Conservation (phyloP, 2,113 vertebrate genomes). For the Amazona vittata region DNA sequence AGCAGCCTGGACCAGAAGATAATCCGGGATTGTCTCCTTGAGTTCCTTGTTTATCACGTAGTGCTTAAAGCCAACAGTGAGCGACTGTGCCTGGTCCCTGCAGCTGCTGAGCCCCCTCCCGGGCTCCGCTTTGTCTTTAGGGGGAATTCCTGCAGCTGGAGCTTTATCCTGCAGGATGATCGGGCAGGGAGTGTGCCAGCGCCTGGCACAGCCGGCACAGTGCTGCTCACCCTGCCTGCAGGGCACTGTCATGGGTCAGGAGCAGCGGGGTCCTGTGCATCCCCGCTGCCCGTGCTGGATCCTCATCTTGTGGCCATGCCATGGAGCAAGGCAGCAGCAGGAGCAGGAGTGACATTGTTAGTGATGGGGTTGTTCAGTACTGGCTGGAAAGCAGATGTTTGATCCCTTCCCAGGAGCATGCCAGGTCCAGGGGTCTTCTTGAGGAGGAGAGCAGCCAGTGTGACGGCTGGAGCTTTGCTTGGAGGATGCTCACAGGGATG, state of each 20-base stretch:
- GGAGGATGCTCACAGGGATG: accelerated
- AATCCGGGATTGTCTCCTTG: constrained; percentile 45
- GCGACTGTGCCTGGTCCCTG: neutral
- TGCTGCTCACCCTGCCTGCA: neutral
- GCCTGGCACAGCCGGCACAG: neutral
- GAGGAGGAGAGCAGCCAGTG: accelerated
- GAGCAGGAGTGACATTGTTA: neutral
- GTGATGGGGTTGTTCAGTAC: neutral
- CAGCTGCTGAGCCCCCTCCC: neutral
- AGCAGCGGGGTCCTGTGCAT: neutral
- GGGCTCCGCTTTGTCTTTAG: neutral
- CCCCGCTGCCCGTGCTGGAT: neutral
- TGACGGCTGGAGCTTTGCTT: neutral
- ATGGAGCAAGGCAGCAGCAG: accelerated
- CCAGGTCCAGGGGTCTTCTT: accelerated
- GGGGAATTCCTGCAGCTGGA: constrained; percentile 40
- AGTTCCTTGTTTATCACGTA: constrained; percentile 6
- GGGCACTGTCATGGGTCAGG: neutral
- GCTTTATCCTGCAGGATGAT: neutral
- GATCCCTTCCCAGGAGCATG: neutral
- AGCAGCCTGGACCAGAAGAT: neutral
- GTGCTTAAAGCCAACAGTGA: constrained; percentile 46
- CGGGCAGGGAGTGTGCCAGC: neutral
- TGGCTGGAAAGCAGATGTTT: neutral
- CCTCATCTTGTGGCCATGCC: accelerated